A percentile compares a stretch with the other conserved stretches of the same genome.
These are phyloP conservation scores for Neomorphus geoffroyi DNA, from an alignment of 2,797 vertebrate genomes.

Conservation along the genomic window DNA sequence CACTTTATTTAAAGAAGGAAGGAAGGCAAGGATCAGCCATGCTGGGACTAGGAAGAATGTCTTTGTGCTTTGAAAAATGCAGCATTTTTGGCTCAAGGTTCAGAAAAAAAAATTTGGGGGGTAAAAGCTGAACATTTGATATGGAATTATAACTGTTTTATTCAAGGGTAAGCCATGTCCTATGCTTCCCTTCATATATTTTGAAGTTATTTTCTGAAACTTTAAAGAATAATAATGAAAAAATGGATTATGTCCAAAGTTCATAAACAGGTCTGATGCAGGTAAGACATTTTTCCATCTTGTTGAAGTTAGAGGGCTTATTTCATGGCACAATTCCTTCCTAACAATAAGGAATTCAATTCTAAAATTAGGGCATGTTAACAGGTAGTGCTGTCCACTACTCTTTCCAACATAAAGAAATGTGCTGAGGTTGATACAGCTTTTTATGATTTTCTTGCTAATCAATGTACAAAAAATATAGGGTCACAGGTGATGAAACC, in stretches of 20 bases:
- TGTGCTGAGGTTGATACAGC: not conserved
- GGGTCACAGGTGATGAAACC: not conserved
- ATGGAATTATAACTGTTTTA: not conserved
- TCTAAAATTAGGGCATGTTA: not conserved
- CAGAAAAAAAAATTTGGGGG: not conserved
- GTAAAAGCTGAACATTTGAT: not conserved
- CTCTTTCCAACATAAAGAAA: not conserved
- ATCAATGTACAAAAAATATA: not conserved
- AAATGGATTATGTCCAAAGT: conserved; percentile 6
- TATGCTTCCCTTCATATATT: not conserved
- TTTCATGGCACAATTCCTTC: not conserved
- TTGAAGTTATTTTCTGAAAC: conserved; percentile 5
- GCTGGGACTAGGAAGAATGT: not conserved
- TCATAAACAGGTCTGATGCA: not conserved
- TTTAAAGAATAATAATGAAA: conserved; percentile 24
- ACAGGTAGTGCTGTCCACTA: not conserved
- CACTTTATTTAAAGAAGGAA: not conserved
- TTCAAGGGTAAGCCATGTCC: not conserved
- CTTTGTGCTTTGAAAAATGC: not conserved
- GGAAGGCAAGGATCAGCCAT: not conserved
- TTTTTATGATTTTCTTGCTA: not conserved
- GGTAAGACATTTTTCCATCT: not conserved
- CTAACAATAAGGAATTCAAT: not conserved
- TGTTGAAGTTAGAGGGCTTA: not conserved
- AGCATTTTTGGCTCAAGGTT: not conserved